phyloP scores from a whole-genome alignment of 2,113 vertebrate genomes.

The Clinocottus analis region DNA sequence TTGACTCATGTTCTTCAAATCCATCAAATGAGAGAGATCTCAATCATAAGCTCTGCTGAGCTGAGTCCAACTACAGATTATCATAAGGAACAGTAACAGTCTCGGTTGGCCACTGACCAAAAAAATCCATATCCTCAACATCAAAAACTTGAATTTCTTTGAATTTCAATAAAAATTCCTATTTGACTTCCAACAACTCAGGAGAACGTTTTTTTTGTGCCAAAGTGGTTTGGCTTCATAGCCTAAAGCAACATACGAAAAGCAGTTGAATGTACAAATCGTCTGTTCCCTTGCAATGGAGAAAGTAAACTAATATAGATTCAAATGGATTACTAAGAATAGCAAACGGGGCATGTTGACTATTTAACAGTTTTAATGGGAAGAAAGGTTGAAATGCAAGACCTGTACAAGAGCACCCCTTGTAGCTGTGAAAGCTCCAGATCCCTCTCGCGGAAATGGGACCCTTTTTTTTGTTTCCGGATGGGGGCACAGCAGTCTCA shows the following conservation, averaged over 20 bases:
- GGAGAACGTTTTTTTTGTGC: not conserved
- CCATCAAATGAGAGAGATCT: constrained; percentile 43
- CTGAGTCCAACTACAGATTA: constrained; percentile 39
- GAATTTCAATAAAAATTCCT: constrained; percentile 28
- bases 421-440: constrained; percentile 63
- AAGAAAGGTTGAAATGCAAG: constrained; percentile 53
- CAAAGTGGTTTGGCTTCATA: not conserved
- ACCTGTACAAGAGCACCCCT: constrained; percentile 65
- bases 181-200: not conserved
- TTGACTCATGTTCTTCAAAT: constrained; percentile 37
- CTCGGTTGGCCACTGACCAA: constrained; percentile 30
- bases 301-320: constrained; percentile 6
- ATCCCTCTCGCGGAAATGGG: constrained; percentile 69
- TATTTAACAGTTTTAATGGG: constrained; percentile 51
- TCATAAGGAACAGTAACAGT: constrained; percentile 17
- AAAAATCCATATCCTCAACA: constrained; percentile 19
- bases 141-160: constrained; percentile 18
- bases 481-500: constrained; percentile 47
- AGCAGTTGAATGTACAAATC: constrained; percentile 2
- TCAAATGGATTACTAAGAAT: constrained; percentile 21
- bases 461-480: constrained; percentile 60
- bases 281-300: not conserved
- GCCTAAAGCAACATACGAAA: not conserved
- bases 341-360: constrained; percentile 9
- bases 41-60: constrained; percentile 43